Evolutionary conservation across 2,888 invertebrate species (phyloP), one percentile per base, ranked within the genome.

Genomic region (Lasioglossum villosulum): DNA sequence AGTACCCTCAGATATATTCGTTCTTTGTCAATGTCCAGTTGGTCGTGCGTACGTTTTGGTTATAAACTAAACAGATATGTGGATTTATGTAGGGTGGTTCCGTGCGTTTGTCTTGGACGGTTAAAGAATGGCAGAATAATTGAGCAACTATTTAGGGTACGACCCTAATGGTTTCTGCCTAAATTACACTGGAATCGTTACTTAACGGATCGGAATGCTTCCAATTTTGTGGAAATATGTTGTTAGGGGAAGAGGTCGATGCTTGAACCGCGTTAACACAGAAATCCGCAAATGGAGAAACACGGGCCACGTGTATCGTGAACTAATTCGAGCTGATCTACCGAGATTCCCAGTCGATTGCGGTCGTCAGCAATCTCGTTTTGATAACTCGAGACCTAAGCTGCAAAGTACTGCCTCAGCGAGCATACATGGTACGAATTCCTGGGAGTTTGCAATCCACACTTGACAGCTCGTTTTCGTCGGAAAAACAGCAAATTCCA

Each of bases 271-370:
- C 42, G 52, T 77, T 84, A 77, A 74, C 52, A 45, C 37, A 76
- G 73, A 84, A 76, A 84, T 77, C 81, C 81, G 77, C 83, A 78
- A 81, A 84, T 63, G 75, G 77, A 81, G 59, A 39, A 56, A n/a
- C 74, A 34, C 74, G 37, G 37, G n/a, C 56, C 39, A 6, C 56
- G 66, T 48, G 73, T 48, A 76, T 73, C 83, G 34, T 4, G 42
- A 73, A 80, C 75, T 73, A 72, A 70, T 78, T 78, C 81, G 70
- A 80, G 72, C 76, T 59, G 74, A 77, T 76, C 81, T 34, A 74
- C 68, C 74, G 77, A 74, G 77, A 78, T 71, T 74, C 30, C 27
- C 30, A 74, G 68, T 84, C 77, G 82, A 81, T 81, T 84, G 77
- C 81, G 68, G 84, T 81, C 72, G 19, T 12, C 77, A 16, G 59